Conservation (phyloP, 1,140 invertebrate genomes). For the Drosophila hydei region DNA sequence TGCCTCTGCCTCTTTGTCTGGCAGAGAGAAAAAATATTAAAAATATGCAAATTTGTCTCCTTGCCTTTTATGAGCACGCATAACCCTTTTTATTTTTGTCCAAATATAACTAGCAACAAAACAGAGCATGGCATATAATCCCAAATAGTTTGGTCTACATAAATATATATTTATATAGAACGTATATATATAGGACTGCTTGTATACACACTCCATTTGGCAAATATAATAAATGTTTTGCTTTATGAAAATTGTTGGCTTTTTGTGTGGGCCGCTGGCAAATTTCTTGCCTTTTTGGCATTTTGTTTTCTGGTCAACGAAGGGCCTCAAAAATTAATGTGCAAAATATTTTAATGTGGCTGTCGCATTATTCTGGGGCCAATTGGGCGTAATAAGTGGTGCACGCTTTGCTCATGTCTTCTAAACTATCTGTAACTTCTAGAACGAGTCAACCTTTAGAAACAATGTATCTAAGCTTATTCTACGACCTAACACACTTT, state of each 20-base stretch:
- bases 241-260: conserved; percentile 52
- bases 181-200: conserved; percentile 1
- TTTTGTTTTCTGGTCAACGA: conserved; percentile 58
- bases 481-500: neutral
- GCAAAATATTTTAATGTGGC: conserved; percentile 75
- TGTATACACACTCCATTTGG: conserved; percentile 66
- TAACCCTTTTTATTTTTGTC: conserved; percentile 70
- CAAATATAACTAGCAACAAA: conserved; percentile 41
- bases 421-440: conserved; percentile 1
- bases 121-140: conserved; percentile 34
- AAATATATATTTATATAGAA: neutral
- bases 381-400: conserved; percentile 51
- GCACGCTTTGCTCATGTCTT: conserved; percentile 4
- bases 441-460: neutral
- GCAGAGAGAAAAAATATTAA: conserved; percentile 67
- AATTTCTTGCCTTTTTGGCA: conserved; percentile 42
- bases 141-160: conserved; percentile 31
- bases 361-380: conserved; percentile 25
- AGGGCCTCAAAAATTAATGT: conserved; percentile 56
- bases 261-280: conserved; percentile 51
- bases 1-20: conserved; percentile 7
- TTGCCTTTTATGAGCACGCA: conserved; percentile 64
- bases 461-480: neutral
- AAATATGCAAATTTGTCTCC: conserved; percentile 78
- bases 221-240: conserved; percentile 80